phyloP scores from a whole-genome alignment of 2,113 vertebrate species.

The Serranochromis macrocephalus region DNA sequence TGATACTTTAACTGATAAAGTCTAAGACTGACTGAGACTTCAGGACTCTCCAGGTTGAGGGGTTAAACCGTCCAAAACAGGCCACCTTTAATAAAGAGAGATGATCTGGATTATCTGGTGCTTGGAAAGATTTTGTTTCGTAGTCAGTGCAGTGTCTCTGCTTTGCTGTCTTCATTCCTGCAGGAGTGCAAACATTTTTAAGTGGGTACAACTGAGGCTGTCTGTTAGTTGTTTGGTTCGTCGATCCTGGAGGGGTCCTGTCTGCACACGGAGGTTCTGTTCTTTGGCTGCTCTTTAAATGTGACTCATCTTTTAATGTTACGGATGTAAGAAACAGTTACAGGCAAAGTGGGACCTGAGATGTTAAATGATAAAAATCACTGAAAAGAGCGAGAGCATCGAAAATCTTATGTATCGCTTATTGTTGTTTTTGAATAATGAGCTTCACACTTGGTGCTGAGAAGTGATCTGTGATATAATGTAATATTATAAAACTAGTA shows the following conservation, averaged over 20 bases:
- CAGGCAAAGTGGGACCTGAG: not conserved
- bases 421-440: not conserved
- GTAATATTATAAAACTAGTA: not conserved
- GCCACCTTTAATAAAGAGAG: not conserved
- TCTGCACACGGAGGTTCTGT: not conserved
- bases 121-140: not conserved
- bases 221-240: rapidly evolving
- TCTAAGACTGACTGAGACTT: not conserved
- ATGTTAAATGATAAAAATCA: not conserved
- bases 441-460: not conserved
- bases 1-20: not conserved
- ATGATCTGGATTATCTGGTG: not conserved
- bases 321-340: rapidly evolving
- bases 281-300: not conserved
- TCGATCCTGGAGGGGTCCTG: not conserved
- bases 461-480: not conserved
- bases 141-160: not conserved
- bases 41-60: not conserved
- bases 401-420: not conserved
- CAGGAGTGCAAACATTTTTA: not conserved
- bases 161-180: not conserved
- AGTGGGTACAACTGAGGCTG: rapidly evolving
- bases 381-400: not conserved
- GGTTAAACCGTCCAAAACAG: not conserved
- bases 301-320: not conserved